Conservation (phyloP, 92 coral and sea anemone species). For the Paragorgia papillata region DNA sequence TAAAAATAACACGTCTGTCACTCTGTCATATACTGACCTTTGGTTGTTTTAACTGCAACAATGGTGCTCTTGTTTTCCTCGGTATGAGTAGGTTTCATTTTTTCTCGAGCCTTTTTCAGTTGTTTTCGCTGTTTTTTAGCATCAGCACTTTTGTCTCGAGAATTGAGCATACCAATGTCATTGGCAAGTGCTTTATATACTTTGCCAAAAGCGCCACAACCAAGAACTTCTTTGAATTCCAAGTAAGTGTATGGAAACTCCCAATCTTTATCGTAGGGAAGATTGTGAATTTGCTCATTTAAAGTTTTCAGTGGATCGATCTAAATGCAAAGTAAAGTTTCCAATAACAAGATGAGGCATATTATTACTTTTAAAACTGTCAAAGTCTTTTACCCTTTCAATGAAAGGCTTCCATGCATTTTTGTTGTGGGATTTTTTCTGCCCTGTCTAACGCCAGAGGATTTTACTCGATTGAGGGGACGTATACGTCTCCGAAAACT, state of each 20-base stretch:
- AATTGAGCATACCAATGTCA: conserved; percentile 49
- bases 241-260: conserved; percentile 52
- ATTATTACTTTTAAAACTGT: no score
- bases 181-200: conserved; percentile 52
- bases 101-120: conserved; percentile 23
- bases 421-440: no score
- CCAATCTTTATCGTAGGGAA: conserved; percentile 62
- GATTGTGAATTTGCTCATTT: conserved; percentile 58
- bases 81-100: conserved; percentile 15
- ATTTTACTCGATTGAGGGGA: no score
- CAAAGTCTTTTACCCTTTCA: no score
- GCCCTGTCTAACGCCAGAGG: no score
- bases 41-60: conserved; percentile 62
- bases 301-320: conserved; percentile 54
- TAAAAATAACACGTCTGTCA: no score
- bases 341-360: no score
- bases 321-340: conserved; percentile 21
- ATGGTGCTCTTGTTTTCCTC: conserved; percentile 28
- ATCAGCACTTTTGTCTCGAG: conserved; percentile 49
- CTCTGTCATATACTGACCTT: conserved; percentile 51
- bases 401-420: no score
- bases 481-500: no score
- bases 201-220: conserved; percentile 58
- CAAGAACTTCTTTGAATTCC: conserved; percentile 39
- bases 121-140: conserved; percentile 50